Evolutionary conservation across 2,797 vertebrate genomes (phyloP).

Genomic region (Paramormyrops hopkinsi): DNA sequence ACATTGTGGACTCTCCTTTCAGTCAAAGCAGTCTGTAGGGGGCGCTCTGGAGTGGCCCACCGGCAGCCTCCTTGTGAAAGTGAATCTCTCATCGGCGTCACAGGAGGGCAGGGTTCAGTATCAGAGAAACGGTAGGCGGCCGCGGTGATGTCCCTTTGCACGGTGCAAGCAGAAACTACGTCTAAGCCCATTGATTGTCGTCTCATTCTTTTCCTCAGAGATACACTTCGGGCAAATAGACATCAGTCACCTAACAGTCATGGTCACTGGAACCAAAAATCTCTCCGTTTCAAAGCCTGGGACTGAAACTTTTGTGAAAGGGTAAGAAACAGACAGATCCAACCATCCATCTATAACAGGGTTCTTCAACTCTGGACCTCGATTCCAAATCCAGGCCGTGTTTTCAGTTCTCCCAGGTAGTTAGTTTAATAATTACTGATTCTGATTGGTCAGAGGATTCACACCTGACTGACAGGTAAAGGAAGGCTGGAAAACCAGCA

Average conservation of each 20-base stretch:
- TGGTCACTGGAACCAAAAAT: conserved; percentile 60
- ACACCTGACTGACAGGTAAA: too few relatives aligned
- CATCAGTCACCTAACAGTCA: conserved; percentile 56
- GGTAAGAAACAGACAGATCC: conserved; percentile 47
- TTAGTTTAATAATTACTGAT: too few relatives aligned
- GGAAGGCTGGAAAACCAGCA: too few relatives aligned
- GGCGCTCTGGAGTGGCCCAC: conserved; percentile 34
- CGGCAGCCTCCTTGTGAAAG: conserved; percentile 48
- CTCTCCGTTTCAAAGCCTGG: conserved; percentile 55
- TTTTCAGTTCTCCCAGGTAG: too few relatives aligned
- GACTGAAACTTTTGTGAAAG: conserved; percentile 61
- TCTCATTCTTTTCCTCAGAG: conserved; percentile 37
- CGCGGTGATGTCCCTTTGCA: background rate
- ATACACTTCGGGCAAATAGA: conserved; percentile 29
- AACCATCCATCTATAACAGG: background rate
- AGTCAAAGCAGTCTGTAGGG: conserved; percentile 55
- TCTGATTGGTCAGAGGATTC: too few relatives aligned
- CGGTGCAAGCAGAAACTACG: background rate
- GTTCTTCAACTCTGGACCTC: too few relatives aligned
- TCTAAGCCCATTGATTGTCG: background rate
- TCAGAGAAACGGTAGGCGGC: conserved; percentile 32
- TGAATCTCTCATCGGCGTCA: conserved; percentile 47
- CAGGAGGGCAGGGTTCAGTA: conserved; percentile 31
- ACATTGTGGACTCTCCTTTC: background rate
- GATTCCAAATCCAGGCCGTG: too few relatives aligned